Conservation (phyloP, 1,140 invertebrate species). For the Maniola jurtina region DNA sequence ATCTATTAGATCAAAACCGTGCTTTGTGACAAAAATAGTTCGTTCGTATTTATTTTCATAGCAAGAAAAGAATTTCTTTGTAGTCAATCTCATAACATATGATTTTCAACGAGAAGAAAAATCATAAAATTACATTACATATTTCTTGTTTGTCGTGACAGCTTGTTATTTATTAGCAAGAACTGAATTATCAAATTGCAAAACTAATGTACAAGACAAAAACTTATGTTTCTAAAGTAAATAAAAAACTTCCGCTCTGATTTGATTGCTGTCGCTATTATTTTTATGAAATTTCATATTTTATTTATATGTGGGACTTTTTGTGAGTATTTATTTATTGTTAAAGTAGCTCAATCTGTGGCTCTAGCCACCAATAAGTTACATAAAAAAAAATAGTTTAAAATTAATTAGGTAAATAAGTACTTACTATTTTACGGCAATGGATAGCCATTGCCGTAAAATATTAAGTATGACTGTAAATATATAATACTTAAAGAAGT, state of each 20-base stretch:
- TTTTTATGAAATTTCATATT: neutral
- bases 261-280: slow-evolving; percentile 14
- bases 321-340: no score
- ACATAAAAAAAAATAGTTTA: no score
- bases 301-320: no score
- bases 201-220: slow-evolving; percentile 7
- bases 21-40: slow-evolving; percentile 13
- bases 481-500: no score
- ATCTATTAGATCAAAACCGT: neutral
- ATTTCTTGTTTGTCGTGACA: slow-evolving; percentile 20
- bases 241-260: slow-evolving; percentile 13
- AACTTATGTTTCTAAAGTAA: slow-evolving; percentile 15
- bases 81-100: slow-evolving; percentile 8
- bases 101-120: neutral
- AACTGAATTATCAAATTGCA: slow-evolving; percentile 23
- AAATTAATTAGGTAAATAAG: no score
- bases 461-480: no score
- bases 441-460: no score
- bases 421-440: no score
- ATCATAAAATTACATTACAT: slow-evolving; percentile 11
- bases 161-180: slow-evolving; percentile 22
- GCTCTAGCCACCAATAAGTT: neutral
- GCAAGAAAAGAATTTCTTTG: slow-evolving; percentile 8
- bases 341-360: neutral
- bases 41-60: neutral